A percentile compares a stretch with the other conserved stretches of the same genome.
These are phyloP conservation scores for Ptychodera flava DNA, from an alignment of 35 echinoderm and acorn worm genomes.

Conservation along the genomic window DNA sequence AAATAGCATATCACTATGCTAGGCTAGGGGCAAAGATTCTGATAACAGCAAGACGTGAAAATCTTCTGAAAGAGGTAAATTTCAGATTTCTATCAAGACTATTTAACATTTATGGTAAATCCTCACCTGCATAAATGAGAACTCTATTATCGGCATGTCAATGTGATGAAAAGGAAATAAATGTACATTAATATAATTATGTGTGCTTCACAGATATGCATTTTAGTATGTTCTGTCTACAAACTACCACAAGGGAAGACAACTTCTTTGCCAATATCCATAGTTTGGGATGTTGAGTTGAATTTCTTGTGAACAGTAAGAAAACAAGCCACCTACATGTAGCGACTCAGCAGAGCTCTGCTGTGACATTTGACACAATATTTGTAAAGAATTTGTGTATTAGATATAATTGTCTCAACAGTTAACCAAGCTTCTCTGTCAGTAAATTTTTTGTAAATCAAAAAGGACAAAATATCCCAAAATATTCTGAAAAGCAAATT, in stretches of 20 bases:
- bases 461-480: too few relatives aligned
- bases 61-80: neutral
- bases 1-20: neutral
- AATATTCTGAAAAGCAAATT: too few relatives aligned
- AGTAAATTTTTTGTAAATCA: too few relatives aligned
- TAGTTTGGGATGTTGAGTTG: too few relatives aligned
- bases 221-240: neutral
- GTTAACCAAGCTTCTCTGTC: too few relatives aligned
- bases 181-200: neutral
- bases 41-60: neutral
- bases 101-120: neutral
- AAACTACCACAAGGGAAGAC: neutral
- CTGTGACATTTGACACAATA: too few relatives aligned
- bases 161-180: neutral
- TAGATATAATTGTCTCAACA: too few relatives aligned
- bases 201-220: neutral
- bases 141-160: neutral
- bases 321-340: too few relatives aligned
- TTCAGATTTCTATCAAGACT: neutral
- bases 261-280: too few relatives aligned
- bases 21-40: neutral
- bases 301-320: too few relatives aligned
- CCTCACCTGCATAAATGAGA: neutral
- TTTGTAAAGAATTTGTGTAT: too few relatives aligned
- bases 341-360: too few relatives aligned